These are phyloP conservation scores for Proterorhinus semilunaris DNA, from an alignment of 2,113 vertebrate genomes.

Conservation along the genomic window DNA sequence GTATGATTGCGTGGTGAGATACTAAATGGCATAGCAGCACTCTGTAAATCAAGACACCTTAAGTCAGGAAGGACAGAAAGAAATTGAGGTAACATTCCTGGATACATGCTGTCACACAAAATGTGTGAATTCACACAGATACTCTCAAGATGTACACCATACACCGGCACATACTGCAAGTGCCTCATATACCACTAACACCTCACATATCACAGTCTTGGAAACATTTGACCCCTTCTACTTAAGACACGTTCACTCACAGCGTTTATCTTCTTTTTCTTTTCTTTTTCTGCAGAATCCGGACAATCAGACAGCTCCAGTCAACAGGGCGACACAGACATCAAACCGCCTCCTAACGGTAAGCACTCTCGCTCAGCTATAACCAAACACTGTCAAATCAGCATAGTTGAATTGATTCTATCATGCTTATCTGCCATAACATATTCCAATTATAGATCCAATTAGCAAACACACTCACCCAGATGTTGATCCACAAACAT, in stretches of 20 bases:
- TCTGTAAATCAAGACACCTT: constrained; percentile 68
- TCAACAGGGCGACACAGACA: constrained; percentile 94
- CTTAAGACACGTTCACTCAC: constrained; percentile 31
- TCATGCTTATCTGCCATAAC: constrained; percentile 56
- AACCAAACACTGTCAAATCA: constrained; percentile 46
- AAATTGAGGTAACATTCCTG: constrained; percentile 43
- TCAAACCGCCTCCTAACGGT: constrained; percentile 96
- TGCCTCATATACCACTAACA: constrained; percentile 42
- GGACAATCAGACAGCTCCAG: constrained; percentile 95
- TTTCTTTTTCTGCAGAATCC: constrained; percentile 81
- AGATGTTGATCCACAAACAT: constrained; percentile 59
- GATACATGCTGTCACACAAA: constrained; percentile 48
- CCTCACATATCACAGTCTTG: constrained; percentile 48
- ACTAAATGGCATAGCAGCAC: constrained; percentile 62
- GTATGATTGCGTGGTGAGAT: constrained; percentile 70
- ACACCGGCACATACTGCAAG: constrained; percentile 46
- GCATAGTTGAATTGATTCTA: constrained; percentile 46
- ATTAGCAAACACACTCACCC: constrained; percentile 51
- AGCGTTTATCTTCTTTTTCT: constrained; percentile 31
- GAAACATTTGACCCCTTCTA: constrained; percentile 24
- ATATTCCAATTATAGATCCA: constrained; percentile 66
- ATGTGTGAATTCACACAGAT: constrained; percentile 42
- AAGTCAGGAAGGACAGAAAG: constrained; percentile 51
- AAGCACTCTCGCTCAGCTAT: constrained; percentile 41
- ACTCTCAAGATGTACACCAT: constrained; percentile 44